Conservation (phyloP, 2,113 vertebrate genomes). For the Cyphomyrus discorhynchus region DNA sequence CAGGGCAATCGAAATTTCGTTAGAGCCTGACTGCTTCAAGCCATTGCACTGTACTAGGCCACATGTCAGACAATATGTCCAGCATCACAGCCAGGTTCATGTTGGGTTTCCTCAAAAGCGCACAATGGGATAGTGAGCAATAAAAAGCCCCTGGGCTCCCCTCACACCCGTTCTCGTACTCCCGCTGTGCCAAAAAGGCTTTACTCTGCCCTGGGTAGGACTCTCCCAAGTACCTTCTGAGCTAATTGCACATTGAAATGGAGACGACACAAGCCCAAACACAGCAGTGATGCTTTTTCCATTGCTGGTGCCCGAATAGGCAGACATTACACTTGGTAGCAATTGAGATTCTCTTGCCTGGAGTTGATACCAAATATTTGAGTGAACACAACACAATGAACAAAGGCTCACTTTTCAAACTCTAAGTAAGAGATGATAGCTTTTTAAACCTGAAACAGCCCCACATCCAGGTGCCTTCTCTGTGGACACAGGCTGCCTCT, state of each 20-base stretch:
- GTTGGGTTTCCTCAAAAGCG: conserved; percentile 28
- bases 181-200: conserved; percentile 20
- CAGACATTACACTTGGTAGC: not conserved
- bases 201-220: not conserved
- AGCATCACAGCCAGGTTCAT: conserved; percentile 20
- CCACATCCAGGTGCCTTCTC: conserved; percentile 29
- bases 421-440: not conserved
- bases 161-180: not conserved
- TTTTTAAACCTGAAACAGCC: not conserved
- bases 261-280: conserved; percentile 1
- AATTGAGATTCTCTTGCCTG: not conserved
- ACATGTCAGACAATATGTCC: conserved; percentile 47
- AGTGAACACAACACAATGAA: not conserved
- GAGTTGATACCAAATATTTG: not conserved
- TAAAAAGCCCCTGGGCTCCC: conserved; percentile 23
- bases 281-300: conserved; percentile 1
- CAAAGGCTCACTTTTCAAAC: not conserved
- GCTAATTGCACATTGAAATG: conserved; percentile 15
- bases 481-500: conserved; percentile 39
- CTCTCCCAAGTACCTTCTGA: conserved; percentile 19
- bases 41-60: conserved; percentile 17
- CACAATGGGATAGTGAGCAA: conserved; percentile 28
- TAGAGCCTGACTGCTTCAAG: conserved; percentile 38
- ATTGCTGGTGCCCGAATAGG: not conserved
- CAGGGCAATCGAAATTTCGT: conserved; percentile 36